These are phyloP conservation scores for Aphelinus atriplicis DNA, from an alignment of 1,140 invertebrate species.

Conservation along the genomic window DNA sequence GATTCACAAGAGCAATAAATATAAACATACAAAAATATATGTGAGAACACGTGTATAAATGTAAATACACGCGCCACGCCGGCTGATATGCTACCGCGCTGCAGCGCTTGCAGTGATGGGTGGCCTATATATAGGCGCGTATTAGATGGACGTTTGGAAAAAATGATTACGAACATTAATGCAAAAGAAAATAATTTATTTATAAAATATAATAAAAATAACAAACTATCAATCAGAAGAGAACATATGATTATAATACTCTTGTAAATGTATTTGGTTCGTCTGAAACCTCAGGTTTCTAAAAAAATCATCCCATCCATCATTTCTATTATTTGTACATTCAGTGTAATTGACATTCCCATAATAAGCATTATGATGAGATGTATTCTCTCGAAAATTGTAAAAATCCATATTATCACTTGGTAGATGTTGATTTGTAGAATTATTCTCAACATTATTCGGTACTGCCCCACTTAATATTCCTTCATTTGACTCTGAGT, in stretches of 20 bases:
- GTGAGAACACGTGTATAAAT: slow-evolving; percentile 3
- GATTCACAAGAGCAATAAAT: background rate
- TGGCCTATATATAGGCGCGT: no score
- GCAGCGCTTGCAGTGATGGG: no score
- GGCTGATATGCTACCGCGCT: no score
- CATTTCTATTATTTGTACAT: slow-evolving; percentile 15
- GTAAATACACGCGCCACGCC: no score
- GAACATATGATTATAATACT: slow-evolving; percentile 54
- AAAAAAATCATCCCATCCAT: slow-evolving; percentile 52
- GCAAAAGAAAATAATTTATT: slow-evolving; percentile 8
- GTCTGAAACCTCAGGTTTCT: slow-evolving; percentile 49
- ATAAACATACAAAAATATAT: background rate
- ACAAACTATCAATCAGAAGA: slow-evolving; percentile 19
- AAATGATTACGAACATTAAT: no score
- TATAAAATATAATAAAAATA: slow-evolving; percentile 23
- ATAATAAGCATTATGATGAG: slow-evolving; percentile 13
- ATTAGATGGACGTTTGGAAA: no score
- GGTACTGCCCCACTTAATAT: no score
- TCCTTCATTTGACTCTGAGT: no score
- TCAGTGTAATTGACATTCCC: slow-evolving; percentile 26
- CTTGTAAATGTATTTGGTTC: slow-evolving; percentile 51
- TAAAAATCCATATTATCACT: background rate
- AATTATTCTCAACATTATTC: background rate
- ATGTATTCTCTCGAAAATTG: background rate
- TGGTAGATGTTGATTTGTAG: background rate